Conservation (phyloP, 2,797 vertebrate species). For the Cyclopterus lumpus region DNA sequence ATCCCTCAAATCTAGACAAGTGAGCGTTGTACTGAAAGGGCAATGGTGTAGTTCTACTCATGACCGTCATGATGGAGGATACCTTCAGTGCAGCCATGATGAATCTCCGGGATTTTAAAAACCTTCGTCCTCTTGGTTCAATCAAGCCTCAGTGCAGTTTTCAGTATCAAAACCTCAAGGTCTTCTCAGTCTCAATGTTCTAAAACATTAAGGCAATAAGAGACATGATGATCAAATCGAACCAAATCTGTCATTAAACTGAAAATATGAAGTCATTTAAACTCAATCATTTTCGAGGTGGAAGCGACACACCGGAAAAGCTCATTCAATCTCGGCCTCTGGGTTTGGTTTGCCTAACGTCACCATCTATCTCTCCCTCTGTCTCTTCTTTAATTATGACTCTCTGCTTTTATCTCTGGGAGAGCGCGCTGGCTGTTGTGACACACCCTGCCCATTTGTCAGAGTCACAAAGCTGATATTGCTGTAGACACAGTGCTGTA, state of each 20-base stretch:
- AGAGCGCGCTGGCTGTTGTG: slow-evolving; percentile 2
- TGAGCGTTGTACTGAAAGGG: not conserved
- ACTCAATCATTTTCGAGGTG: not conserved
- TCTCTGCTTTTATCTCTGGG: slow-evolving; percentile 12
- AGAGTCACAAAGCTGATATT: slow-evolving; percentile 37
- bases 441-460: slow-evolving; percentile 15
- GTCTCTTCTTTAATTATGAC: slow-evolving; percentile 33
- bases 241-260: not conserved
- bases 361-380: slow-evolving; percentile 13
- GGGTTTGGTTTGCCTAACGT: slow-evolving; percentile 13
- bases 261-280: not conserved
- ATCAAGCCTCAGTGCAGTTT: no score
- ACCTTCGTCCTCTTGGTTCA: no score
- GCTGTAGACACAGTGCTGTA: slow-evolving; percentile 23
- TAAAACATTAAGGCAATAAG: not conserved
- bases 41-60: not conserved
- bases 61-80: not conserved
- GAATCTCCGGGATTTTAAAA: not conserved
- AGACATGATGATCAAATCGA: not conserved
- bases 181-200: not conserved
- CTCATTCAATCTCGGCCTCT: slow-evolving; percentile 12
- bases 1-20: not conserved
- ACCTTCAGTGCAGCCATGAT: not conserved
- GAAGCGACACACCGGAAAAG: not conserved
- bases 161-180: not conserved